Evolutionary conservation across 2,888 invertebrate genomes (phyloP), one percentile per base, ranked within the genome.

Genomic region (Fabriciana adippe): DNA sequence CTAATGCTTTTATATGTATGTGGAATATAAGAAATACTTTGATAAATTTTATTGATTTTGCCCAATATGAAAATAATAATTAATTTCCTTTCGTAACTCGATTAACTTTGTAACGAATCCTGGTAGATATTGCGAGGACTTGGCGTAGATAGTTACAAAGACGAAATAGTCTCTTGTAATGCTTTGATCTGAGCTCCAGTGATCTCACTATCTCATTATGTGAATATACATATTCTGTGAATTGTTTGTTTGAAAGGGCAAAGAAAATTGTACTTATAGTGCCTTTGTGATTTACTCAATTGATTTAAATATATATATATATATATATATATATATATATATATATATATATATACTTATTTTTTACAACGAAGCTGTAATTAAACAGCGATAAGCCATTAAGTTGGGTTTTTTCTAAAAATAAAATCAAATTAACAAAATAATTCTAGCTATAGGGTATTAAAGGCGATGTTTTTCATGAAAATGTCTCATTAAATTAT

Each of bases 141-240:
- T 16, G 6, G 26, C 18, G 16, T 45, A 57, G 48, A 31, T 50
- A 64, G 48, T 63, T 53, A 51, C 26, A 50, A 41, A 21, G 13
- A 57, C n/a, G 45, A 65, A 65, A 53, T 51, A 57, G 57, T 57
- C 41, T 56, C 21, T 18, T 56, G 21, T 6, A 26, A 50, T 51
- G 64, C 64, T 65, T 65, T 65, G 64, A 64, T 55, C 62, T 35
- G 50, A 21, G 50, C 55, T 35, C 35, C 31, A 56, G 55, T 56
- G 41, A 48, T 51, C 21, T 21, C 51, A 50, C 21, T 64, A 64
- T 51, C 64, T 65, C 45, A 16, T 65, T 65, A 45, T 51, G 45
- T 18, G 50, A 64, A 64, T 64, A 64, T 50, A 57, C 8, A 41
- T n/a, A n/a, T n/a, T n/a, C n/a, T 5, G 41, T 41, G 41, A 51